Conservation (phyloP, 2,888 invertebrate genomes). For the Scelioninae gen. 2 region DNA sequence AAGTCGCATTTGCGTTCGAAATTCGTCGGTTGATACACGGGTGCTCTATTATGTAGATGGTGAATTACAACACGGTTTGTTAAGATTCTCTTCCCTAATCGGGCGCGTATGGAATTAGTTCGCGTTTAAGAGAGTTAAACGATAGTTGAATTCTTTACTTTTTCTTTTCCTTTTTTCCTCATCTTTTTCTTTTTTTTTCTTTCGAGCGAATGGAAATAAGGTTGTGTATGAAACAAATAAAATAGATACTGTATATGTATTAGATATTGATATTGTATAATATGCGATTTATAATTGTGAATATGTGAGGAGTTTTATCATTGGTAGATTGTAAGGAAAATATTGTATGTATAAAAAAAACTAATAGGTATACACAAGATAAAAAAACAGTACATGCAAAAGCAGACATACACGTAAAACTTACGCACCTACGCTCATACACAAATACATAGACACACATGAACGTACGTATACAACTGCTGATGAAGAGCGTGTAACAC, state of each 20-base stretch:
- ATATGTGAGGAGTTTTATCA: conserved; percentile 68
- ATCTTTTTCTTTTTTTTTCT: too few relatives aligned
- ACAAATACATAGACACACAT: conserved; percentile 38
- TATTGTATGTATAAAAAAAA: conserved; percentile 58
- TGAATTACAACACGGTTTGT: conserved; percentile 15
- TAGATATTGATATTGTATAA: conserved; percentile 72
- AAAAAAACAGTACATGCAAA: conserved; percentile 9
- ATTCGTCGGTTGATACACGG: conserved; percentile 5
- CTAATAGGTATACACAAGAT: conserved; percentile 37
- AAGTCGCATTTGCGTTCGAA: neutral
- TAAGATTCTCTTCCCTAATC: conserved; percentile 31
- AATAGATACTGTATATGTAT: conserved; percentile 56
- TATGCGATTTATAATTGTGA: conserved; percentile 73
- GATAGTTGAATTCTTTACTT: conserved; percentile 8
- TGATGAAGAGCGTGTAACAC: conserved; percentile 48
- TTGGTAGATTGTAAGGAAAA: conserved; percentile 69
- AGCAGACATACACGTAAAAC: conserved; percentile 8
- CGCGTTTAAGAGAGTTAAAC: too few relatives aligned
- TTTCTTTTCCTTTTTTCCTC: neutral
- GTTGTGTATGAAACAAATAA: conserved; percentile 57
- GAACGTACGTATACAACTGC: neutral
- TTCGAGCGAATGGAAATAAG: too few relatives aligned
- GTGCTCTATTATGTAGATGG: conserved; percentile 19
- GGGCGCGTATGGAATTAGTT: conserved; percentile 7
- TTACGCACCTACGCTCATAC: too few relatives aligned